phyloP scores from a whole-genome alignment of 2,888 invertebrate genomes.

The Allygus modestus region DNA sequence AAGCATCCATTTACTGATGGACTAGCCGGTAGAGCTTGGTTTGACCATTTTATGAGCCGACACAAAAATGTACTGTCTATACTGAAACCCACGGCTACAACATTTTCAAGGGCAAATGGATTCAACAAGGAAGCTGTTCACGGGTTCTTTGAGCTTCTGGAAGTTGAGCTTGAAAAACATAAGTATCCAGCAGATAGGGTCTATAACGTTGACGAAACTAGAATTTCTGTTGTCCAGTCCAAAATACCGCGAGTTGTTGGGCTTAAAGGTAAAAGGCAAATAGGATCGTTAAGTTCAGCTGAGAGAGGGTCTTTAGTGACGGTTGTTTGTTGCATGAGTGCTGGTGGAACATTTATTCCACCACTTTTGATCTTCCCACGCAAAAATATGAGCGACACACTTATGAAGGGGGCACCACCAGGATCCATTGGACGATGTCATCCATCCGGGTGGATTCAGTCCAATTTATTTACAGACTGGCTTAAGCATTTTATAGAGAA shows the following conservation, averaged over 20 bases:
- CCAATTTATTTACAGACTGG: constrained; percentile 71
- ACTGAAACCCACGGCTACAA: constrained; percentile 51
- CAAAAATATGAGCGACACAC: constrained; percentile 71
- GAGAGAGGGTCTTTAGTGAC: constrained; percentile 72
- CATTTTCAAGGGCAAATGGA: constrained; percentile 36
- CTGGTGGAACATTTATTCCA: constrained; percentile 72
- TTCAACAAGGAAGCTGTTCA: constrained; percentile 66
- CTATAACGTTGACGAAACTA: constrained; percentile 73
- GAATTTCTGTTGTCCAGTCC: constrained; percentile 67
- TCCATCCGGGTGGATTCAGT: constrained; percentile 72
- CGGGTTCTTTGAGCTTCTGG: constrained; percentile 62
- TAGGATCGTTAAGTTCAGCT: constrained; percentile 71
- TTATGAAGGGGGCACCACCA: constrained; percentile 71
- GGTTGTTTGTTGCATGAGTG: constrained; percentile 71
- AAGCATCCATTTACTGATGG: constrained; percentile 64
- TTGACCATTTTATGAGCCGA: constrained; percentile 55
- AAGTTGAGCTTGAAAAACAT: constrained; percentile 67
- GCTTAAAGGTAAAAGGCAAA: constrained; percentile 71
- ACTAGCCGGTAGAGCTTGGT: constrained; percentile 64
- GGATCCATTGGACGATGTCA: constrained; percentile 70
- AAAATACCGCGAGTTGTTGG: constrained; percentile 71
- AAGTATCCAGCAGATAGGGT: constrained; percentile 67
- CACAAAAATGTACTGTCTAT: constrained; percentile 56
- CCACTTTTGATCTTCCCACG: constrained; percentile 72
- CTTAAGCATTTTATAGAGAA: constrained; percentile 70